These are phyloP conservation scores for Macrosteles quadrilineatus DNA, from an alignment of 1,140 invertebrate genomes.

Conservation along the genomic window DNA sequence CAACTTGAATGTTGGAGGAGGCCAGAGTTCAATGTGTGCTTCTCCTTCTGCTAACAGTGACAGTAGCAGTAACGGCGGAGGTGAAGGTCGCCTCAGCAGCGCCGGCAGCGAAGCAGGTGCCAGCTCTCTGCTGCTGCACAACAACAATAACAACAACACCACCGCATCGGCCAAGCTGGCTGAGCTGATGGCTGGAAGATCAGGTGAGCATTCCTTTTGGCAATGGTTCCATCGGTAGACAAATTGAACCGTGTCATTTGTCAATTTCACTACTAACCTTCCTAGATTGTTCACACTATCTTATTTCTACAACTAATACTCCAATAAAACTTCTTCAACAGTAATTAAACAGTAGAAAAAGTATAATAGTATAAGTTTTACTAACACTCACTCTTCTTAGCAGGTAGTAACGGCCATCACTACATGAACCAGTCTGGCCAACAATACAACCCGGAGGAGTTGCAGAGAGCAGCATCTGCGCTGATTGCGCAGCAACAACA, in stretches of 20 bases:
- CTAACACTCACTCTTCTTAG: too few relatives aligned
- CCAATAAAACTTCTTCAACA: too few relatives aligned
- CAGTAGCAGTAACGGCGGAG: conserved; percentile 56
- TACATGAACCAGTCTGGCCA: conserved; percentile 51
- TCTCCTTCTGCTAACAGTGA: conserved; percentile 82
- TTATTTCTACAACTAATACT: too few relatives aligned
- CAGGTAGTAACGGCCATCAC: conserved; percentile 41
- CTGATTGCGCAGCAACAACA: conserved; percentile 62
- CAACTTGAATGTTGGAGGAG: conserved; percentile 17
- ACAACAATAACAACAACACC: conserved; percentile 70
- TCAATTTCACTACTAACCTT: too few relatives aligned
- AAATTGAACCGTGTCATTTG: too few relatives aligned
- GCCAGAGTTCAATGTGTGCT: conserved; percentile 37
- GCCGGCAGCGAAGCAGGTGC: conserved; percentile 71
- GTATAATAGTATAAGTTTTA: too few relatives aligned
- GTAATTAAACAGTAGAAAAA: too few relatives aligned
- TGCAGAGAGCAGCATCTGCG: conserved; percentile 70
- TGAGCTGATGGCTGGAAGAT: conserved; percentile 45
- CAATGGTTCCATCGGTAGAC: too few relatives aligned
- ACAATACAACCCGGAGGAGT: conserved; percentile 69
- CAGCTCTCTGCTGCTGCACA: conserved; percentile 40
- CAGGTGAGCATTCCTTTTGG: conserved; percentile 34
- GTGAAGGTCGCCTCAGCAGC: conserved; percentile 73
- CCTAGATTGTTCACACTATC: too few relatives aligned
- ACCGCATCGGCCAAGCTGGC: conserved; percentile 44